phyloP scores from a whole-genome alignment of 2,797 vertebrate genomes.

The Orientallactaga sibirica region DNA sequence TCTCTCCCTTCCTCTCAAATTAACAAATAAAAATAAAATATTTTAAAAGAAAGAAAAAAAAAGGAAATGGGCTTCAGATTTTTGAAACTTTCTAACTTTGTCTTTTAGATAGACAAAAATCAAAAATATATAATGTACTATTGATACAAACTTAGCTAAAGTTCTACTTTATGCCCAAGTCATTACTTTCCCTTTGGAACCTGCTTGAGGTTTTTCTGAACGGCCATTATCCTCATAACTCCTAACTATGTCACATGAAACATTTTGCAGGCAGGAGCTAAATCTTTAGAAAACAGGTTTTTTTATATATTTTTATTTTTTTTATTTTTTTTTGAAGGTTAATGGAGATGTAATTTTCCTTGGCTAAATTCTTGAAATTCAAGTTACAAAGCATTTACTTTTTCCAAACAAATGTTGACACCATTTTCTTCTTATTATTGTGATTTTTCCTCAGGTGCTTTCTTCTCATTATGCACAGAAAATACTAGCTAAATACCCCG shows the following conservation, averaged over 20 bases:
- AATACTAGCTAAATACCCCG: conserved; percentile 64
- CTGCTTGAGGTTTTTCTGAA: conserved; percentile 72
- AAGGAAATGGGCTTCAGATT: background rate
- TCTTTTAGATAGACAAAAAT: background rate
- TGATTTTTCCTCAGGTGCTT: conserved; percentile 67
- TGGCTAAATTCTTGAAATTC: conserved; percentile 76
- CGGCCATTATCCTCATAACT: conserved; percentile 69
- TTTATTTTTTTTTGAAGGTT: conserved; percentile 76
- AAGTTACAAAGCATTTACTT: conserved; percentile 69
- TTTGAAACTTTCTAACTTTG: conserved; percentile 60
- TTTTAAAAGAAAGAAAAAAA: no score
- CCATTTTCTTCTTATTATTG: conserved; percentile 69
- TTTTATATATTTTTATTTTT: conserved; percentile 52
- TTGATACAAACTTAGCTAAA: conserved; percentile 65
- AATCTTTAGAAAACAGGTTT: conserved; percentile 67
- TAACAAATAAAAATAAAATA: no score
- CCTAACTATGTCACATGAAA: conserved; percentile 67
- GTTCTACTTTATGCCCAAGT: conserved; percentile 67
- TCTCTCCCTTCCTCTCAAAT: no score
- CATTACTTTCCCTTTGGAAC: conserved; percentile 64
- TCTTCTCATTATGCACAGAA: conserved; percentile 61
- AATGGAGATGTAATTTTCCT: conserved; percentile 75
- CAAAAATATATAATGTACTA: conserved; percentile 46
- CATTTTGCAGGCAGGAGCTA: conserved; percentile 68
- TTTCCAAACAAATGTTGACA: conserved; percentile 77